Conservation (phyloP, 2,797 vertebrate species). For the Bothrops alternatus region DNA sequence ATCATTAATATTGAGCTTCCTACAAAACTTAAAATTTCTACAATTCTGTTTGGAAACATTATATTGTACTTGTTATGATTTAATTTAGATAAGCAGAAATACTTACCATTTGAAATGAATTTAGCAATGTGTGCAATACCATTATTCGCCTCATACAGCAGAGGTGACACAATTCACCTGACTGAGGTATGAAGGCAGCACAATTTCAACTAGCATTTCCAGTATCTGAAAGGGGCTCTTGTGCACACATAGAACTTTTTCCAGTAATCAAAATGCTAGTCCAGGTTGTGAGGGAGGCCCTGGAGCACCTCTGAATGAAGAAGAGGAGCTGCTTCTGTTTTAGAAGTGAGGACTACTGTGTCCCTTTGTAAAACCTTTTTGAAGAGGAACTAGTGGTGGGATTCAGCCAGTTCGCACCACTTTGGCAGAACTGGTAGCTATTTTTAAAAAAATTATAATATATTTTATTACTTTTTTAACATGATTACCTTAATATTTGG, state of each 20-base stretch:
- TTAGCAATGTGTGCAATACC: background rate
- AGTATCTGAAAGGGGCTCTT: background rate
- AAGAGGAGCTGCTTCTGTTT: background rate
- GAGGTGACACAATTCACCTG: background rate
- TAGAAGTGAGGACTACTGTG: background rate
- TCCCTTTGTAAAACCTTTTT: background rate
- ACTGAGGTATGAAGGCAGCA: background rate
- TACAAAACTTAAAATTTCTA: background rate
- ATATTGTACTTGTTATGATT: background rate
- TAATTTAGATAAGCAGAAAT: background rate
- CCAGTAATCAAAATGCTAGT: background rate
- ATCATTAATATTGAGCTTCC: background rate
- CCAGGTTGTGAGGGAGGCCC: background rate
- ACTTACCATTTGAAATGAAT: background rate
- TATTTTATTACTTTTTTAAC: too few relatives aligned
- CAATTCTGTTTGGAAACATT: background rate
- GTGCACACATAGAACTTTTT: background rate
- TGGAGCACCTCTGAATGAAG: background rate
- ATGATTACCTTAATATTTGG: too few relatives aligned
- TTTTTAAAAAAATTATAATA: too few relatives aligned
- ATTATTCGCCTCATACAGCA: background rate
- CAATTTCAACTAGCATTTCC: background rate
- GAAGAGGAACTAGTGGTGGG: background rate
- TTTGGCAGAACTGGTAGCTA: too few relatives aligned
- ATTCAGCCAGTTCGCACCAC: too few relatives aligned